Evolutionary conservation across 1,140 invertebrate genomes (phyloP).

Genomic region (Lepidostoma basale): DNA sequence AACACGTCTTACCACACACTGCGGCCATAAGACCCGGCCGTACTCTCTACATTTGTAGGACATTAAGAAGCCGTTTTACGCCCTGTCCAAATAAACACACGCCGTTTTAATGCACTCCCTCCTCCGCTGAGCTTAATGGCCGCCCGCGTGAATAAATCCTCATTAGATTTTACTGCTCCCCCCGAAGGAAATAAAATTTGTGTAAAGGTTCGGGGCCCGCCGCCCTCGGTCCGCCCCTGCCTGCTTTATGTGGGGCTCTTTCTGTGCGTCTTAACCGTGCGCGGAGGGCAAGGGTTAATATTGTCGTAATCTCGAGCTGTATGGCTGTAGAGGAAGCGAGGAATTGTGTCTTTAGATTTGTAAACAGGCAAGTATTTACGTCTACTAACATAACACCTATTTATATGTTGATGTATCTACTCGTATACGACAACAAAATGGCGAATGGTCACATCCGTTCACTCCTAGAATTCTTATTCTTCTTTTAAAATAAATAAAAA

Average conservation of each 20-base stretch:
- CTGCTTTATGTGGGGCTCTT: conserved; percentile 33
- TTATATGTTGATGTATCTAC: no score
- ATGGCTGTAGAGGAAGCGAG: no score
- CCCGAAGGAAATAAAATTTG: conserved; percentile 45
- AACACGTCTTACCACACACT: no score
- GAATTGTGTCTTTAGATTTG: no score
- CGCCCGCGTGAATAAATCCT: conserved; percentile 40
- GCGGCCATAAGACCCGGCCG: not conserved
- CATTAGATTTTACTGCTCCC: conserved; percentile 44
- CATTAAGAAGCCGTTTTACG: conserved; percentile 30
- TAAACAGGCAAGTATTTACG: no score
- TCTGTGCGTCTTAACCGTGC: conserved; percentile 1
- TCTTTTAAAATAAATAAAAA: no score
- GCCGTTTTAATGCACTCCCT: conserved; percentile 28
- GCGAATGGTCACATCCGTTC: no score
- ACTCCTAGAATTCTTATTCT: no score
- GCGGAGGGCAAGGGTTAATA: no score
- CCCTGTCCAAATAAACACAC: conserved; percentile 29
- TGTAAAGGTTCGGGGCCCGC: conserved; percentile 36
- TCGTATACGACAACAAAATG: no score
- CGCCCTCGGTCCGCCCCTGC: conserved; percentile 1
- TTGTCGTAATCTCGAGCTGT: no score
- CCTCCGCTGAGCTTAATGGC: conserved; percentile 18
- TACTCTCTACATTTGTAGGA: conserved; percentile 30
- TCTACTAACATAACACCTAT: no score